Evolutionary conservation across 1,140 invertebrate species (phyloP).

Genomic region (Drosophila micromelanica): DNA sequence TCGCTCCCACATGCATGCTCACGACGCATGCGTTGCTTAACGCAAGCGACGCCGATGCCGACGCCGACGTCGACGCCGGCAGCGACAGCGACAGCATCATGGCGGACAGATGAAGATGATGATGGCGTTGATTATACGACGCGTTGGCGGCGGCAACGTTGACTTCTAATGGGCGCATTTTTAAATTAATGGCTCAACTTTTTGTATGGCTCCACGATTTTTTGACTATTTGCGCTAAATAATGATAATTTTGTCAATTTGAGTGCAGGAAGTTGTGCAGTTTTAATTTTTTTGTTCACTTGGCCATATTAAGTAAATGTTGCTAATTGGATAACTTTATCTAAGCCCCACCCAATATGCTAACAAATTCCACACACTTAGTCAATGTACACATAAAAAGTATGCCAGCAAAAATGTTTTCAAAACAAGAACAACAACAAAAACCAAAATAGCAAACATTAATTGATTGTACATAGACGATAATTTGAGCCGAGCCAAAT

Average conservation of each 20-base stretch:
- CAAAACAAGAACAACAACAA: slow-evolving; percentile 24
- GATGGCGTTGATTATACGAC: slow-evolving; percentile 53
- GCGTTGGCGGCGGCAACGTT: slow-evolving; percentile 22
- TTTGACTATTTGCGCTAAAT: slow-evolving; percentile 54
- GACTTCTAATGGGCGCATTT: slow-evolving; percentile 60
- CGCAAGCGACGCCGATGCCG: slow-evolving; percentile 5
- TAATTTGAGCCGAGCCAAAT: slow-evolving; percentile 39
- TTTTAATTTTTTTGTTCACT: slow-evolving; percentile 4
- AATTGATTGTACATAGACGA: slow-evolving; percentile 62
- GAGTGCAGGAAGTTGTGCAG: not conserved
- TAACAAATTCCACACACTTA: slow-evolving; percentile 7
- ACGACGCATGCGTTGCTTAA: slow-evolving; percentile 53
- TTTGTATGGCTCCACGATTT: slow-evolving; percentile 37
- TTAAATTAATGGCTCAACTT: slow-evolving; percentile 63
- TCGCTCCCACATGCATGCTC: slow-evolving; percentile 17
- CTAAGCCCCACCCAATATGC: slow-evolving; percentile 13
- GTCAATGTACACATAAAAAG: slow-evolving; percentile 8
- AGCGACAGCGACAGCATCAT: slow-evolving; percentile 44
- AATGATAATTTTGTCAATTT: slow-evolving; percentile 55
- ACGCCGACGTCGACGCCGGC: not conserved
- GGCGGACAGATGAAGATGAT: slow-evolving; percentile 44
- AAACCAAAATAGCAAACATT: slow-evolving; percentile 53
- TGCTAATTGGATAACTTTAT: slow-evolving; percentile 27
- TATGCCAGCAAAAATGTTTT: slow-evolving; percentile 15
- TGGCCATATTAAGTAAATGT: slow-evolving; percentile 3